phyloP scores from a whole-genome alignment of 1,140 invertebrate genomes.

The Cepaea nemoralis region DNA sequence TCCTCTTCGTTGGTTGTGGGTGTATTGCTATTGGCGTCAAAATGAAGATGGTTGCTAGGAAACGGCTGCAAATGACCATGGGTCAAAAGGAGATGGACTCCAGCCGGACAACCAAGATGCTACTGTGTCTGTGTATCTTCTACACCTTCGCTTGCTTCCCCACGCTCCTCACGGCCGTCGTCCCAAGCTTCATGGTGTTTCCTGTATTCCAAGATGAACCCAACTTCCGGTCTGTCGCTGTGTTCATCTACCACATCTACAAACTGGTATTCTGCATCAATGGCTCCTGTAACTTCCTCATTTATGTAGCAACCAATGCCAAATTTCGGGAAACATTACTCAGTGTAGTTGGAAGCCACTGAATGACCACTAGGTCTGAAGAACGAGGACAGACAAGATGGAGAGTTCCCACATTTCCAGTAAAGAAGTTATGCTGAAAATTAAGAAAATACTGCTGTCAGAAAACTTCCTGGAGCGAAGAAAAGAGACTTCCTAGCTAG shows the following conservation, averaged over 20 bases:
- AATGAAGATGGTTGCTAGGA: constrained; percentile 10
- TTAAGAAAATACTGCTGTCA: too few species aligned
- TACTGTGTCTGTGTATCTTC: constrained; percentile 17
- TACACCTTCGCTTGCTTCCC: constrained; percentile 12
- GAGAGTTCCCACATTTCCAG: too few species aligned
- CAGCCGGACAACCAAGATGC: constrained; percentile 16
- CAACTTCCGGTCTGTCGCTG: background rate
- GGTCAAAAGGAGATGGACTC: background rate
- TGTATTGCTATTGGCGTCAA: constrained; percentile 18
- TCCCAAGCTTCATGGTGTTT: constrained; percentile 12
- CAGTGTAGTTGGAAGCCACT: too few species aligned
- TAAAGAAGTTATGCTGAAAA: too few species aligned
- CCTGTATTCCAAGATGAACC: background rate
- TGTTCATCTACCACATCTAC: constrained; percentile 13
- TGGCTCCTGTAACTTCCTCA: constrained; percentile 17
- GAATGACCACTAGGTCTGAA: too few species aligned
- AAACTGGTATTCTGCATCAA: constrained; percentile 14
- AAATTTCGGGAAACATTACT: constrained; percentile 23
- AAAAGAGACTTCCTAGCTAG: too few species aligned
- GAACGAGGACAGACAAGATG: too few species aligned
- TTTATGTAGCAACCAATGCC: constrained; percentile 15
- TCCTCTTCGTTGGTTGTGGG: background rate
- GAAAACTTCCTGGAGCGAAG: too few species aligned
- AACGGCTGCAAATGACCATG: constrained; percentile 6
- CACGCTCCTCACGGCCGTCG: background rate